A percentile compares a stretch with the other conserved stretches of the same genome.
These are phyloP conservation scores for Dasypolia templi DNA, from an alignment of 2,888 invertebrate species.

Conservation along the genomic window DNA sequence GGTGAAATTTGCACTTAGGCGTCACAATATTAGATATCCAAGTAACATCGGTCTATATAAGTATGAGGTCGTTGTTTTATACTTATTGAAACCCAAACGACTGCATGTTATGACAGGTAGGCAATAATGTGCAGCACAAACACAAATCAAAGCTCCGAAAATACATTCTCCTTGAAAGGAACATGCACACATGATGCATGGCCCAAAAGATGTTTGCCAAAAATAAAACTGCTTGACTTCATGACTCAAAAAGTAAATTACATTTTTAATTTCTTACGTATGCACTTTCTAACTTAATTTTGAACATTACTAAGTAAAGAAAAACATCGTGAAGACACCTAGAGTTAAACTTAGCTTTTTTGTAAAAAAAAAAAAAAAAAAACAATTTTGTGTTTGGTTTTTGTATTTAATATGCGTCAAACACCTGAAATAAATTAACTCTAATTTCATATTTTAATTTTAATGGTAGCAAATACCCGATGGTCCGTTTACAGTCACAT, in stretches of 20 bases:
- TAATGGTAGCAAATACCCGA: not conserved
- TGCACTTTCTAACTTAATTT: not conserved
- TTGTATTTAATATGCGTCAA: too few relatives aligned
- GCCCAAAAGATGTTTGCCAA: slow-evolving; percentile 17
- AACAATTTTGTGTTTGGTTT: too few relatives aligned
- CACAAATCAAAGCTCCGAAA: slow-evolving; percentile 16
- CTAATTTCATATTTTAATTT: too few relatives aligned
- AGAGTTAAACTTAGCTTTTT: too few relatives aligned
- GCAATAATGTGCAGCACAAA: not conserved
- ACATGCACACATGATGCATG: slow-evolving; percentile 20
- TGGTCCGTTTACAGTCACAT: not conserved
- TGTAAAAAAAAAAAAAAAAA: too few relatives aligned
- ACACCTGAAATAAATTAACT: too few relatives aligned
- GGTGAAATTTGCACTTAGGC: not conserved
- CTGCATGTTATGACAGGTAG: slow-evolving; percentile 33
- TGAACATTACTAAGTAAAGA: not conserved
- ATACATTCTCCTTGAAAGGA: slow-evolving; percentile 39
- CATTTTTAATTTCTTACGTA: not conserved
- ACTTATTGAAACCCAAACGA: not conserved
- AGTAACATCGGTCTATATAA: not conserved
- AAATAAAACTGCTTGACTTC: slow-evolving; percentile 34
- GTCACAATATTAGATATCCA: not conserved
- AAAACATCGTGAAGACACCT: not conserved
- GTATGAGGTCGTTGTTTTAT: not conserved
- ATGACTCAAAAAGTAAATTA: slow-evolving; percentile 13